Evolutionary conservation across 2,113 vertebrate species (phyloP), one percentile per base, ranked within the genome.

Genomic region (Romanogobio albipinnatus): DNA sequence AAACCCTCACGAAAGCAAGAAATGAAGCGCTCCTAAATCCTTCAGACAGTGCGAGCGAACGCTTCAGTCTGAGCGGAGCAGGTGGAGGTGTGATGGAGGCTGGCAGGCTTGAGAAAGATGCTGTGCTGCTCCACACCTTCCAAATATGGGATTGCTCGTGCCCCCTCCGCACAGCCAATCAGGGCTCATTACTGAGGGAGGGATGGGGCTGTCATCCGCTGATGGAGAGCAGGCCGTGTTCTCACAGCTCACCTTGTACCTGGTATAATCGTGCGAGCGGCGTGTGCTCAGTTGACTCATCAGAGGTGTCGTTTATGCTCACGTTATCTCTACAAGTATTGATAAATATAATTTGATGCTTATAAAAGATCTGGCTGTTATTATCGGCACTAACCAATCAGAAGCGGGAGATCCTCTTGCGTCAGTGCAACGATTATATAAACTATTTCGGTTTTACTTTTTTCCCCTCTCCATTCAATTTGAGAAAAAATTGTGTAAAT

Each of bases 141-240:
- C 83, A 75, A 78, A 81, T 86, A 78, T 82, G 87, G 85, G 74
- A 51, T 17, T 75, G 73, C 43, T 36, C n/a, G 49, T 53, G 73
- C 59, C 77, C 76, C 14, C 15, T 29, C 56, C 17, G 56, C 36
- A 6, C 64, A 79, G 62, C 87, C 87, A 88, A 88, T 88, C 87
- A 86, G 24, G 10, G 64, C 62, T 78, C 82, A 86, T 59, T 68
- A 85, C 86, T 24, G 56, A 56, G 56, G 11, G 75, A 74, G 68
- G 22, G 53, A 77, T 36, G 74, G 64, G 61, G 36, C 47, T 14
- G 78, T 84, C 43, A 43, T 43, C 66, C 26, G 53, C 73, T 82
- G 64, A 85, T 82, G 36, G 56, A 61, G 59, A 49, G 26, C 39
- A 70, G 62, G 56, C 58, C 70, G 76, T 70, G 78, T 66, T 83